Base-by-base conservation (phyloP, 2,888 invertebrate species). In the Sarcophaga caerulescens region DNA sequence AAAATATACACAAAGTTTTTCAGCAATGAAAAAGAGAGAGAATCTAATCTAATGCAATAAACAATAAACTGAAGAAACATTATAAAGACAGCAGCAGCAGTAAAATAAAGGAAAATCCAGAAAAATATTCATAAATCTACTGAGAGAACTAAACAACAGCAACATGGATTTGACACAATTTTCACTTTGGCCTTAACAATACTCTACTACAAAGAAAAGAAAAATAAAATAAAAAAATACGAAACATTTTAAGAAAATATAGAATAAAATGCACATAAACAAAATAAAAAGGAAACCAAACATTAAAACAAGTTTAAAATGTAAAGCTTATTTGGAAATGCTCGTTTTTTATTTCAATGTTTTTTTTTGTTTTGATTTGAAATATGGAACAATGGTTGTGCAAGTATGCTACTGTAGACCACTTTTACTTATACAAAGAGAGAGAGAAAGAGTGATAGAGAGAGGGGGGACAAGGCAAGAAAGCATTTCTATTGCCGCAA, bases 101-200 rank as follows among this genome's bases (percentile, higher is more conserved):
- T 14, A 52, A 52, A 52, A 14, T 52, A 52, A 52, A 35, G 3
- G 35, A 35, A 35, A 52, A 12, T 52, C 52, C 17, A 17, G 5
- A 47, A 71, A 82, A 77, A 60, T 45, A 77, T 76, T 71, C 66
- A 77, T 77, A 82, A 77, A 77, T 82, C 23, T 73, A 19, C 47
- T n/a, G 17, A 4, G 59, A 35, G 70, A 19, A 60, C 70, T 66
- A 52, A 70, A 47, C 19, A 35, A 63, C 52, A 23, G 10, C 75
- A 73, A 12, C 68, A 85, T 65, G 73, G 68, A 80, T 80, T 80
- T 85, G 85, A 85, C 85, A 85, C 80, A 85, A 83, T 85, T 85
- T 83, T 79, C 82, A 71, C 63, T 68, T 62, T 85, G 62, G 66
- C 62, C 68, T 77, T 62, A 14, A 59, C 76, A 78, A 10, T 35